These are phyloP conservation scores for Notolabrus celidotus DNA, from an alignment of 2,797 vertebrate species.

Conservation along the genomic window DNA sequence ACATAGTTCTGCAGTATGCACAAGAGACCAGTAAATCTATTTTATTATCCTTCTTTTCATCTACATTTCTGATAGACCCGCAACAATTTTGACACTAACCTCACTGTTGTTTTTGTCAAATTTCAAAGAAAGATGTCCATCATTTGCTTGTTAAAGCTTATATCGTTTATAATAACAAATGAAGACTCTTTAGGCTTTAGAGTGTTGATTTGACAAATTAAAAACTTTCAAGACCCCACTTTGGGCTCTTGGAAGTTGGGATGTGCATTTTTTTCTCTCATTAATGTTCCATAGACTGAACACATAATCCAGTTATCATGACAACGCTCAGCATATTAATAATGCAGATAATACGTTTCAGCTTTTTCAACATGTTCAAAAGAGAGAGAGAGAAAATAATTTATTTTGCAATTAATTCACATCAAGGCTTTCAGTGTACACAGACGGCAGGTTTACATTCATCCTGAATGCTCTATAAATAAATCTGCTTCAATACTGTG, in stretches of 20 bases:
- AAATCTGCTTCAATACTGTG: slow-evolving; percentile 21
- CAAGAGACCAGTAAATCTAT: background rate
- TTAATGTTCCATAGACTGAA: background rate
- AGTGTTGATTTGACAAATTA: background rate
- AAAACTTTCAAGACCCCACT: background rate
- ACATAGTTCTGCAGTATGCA: background rate
- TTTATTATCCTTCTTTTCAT: background rate
- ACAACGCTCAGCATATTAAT: background rate
- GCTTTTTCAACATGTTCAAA: no score
- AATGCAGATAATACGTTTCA: no score
- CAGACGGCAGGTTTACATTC: background rate
- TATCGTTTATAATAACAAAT: background rate
- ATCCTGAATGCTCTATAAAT: slow-evolving; percentile 8
- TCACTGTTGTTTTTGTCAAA: no score
- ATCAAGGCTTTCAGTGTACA: background rate
- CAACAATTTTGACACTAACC: background rate
- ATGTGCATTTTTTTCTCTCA: background rate
- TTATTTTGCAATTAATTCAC: no score
- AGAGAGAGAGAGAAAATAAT: background rate
- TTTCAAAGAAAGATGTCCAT: no score
- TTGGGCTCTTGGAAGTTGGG: background rate
- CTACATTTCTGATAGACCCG: background rate
- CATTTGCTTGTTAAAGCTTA: no score
- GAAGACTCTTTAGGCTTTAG: background rate
- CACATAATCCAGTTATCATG: background rate